Conservation (phyloP, 2,888 invertebrate species). For the Odontocerum albicorne region DNA sequence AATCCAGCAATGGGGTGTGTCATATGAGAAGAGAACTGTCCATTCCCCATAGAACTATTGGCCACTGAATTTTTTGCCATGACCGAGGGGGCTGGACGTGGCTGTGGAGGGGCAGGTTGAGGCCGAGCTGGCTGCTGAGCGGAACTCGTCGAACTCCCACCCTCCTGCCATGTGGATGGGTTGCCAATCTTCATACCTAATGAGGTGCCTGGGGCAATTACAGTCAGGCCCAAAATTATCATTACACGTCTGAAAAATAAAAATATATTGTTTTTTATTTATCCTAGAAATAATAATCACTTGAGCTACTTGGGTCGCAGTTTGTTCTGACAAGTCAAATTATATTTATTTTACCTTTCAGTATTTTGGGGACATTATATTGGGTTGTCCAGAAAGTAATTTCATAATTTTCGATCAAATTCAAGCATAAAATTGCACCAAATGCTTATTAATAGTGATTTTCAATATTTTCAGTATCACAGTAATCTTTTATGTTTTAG, state of each 20-base stretch:
- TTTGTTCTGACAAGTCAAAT: too few relatives aligned
- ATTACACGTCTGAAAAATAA: slow-evolving; percentile 61
- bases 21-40: slow-evolving; percentile 52
- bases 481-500: too few relatives aligned
- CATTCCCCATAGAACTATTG: slow-evolving; percentile 6
- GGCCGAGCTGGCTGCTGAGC: slow-evolving; percentile 41
- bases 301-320: too few relatives aligned
- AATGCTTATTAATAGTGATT: too few relatives aligned
- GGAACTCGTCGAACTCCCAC: slow-evolving; percentile 40
- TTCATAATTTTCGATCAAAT: too few relatives aligned
- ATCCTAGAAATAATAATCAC: too few relatives aligned
- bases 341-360: too few relatives aligned
- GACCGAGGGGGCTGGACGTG: slow-evolving; percentile 38
- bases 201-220: slow-evolving; percentile 70
- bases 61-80: slow-evolving; percentile 10
- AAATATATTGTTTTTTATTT: too few relatives aligned
- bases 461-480: too few relatives aligned
- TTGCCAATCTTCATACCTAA: slow-evolving; percentile 78
- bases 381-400: too few relatives aligned
- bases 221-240: slow-evolving; percentile 77
- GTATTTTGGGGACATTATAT: too few relatives aligned
- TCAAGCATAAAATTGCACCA: too few relatives aligned
- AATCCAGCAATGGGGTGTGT: slow-evolving; percentile 81
- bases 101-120: slow-evolving; percentile 40
- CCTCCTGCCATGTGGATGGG: slow-evolving; percentile 69